phyloP scores from a whole-genome alignment of 2,888 invertebrate genomes.

The Biston betularia region DNA sequence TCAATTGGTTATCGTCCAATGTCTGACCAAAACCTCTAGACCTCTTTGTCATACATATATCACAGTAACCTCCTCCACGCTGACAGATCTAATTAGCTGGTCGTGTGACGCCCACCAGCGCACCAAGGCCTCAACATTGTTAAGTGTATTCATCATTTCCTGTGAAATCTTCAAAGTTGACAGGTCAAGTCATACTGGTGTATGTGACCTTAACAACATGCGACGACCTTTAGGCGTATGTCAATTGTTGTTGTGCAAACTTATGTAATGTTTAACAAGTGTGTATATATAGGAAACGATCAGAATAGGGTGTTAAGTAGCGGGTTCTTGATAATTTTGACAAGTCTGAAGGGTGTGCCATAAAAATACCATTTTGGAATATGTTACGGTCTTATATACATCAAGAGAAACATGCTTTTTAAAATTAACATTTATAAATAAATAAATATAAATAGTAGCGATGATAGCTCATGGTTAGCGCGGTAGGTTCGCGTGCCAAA shows the following conservation, averaged over 20 bases:
- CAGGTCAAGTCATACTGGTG: slow-evolving; percentile 42
- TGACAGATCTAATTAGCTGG: slow-evolving; percentile 21
- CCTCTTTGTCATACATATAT: neutral
- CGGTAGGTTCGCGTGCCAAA: too few species aligned
- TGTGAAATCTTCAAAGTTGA: slow-evolving; percentile 23
- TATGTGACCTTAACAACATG: slow-evolving; percentile 43
- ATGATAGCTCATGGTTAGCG: too few species aligned
- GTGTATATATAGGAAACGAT: slow-evolving; percentile 34
- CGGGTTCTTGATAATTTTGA: slow-evolving; percentile 37
- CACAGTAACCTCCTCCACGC: neutral
- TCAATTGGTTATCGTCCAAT: neutral
- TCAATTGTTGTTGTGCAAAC: slow-evolving; percentile 50
- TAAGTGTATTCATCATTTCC: slow-evolving; percentile 16
- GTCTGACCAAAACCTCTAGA: neutral
- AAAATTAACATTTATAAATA: too few species aligned
- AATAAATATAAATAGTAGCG: too few species aligned
- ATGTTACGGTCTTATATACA: neutral
- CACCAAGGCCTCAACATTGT: slow-evolving; percentile 22
- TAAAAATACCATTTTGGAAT: too few species aligned
- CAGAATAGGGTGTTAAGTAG: slow-evolving; percentile 22
- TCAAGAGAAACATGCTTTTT: too few species aligned
- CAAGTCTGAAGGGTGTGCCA: slow-evolving; percentile 29
- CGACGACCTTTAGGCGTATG: slow-evolving; percentile 46
- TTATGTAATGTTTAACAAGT: slow-evolving; percentile 64
- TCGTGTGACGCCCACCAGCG: slow-evolving; percentile 12